Evolutionary conservation across 1,140 invertebrate genomes (phyloP), one percentile per base, ranked within the genome.

Genomic region (Diprion similis): DNA sequence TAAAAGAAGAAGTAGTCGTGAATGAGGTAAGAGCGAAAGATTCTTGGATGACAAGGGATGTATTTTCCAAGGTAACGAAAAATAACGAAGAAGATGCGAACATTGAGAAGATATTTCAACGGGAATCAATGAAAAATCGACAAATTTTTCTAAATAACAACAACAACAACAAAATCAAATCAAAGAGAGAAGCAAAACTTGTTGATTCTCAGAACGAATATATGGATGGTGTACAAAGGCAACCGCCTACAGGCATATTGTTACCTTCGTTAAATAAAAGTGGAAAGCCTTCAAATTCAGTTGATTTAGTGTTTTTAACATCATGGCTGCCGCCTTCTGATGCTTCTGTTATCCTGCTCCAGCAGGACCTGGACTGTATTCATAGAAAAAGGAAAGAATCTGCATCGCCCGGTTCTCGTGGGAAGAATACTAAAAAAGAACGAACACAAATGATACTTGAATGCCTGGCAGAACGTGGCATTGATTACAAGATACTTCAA

Each of bases 271-370:
- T 90, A 18, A 70, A 79, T 18, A 79, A 81, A 70, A 79, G 83
- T 46, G 73, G 59, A 10, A 77, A 78, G 68, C 83, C 81, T 76
- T 59, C 51, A 6, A 59, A 59, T 13, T 79, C 88, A 7, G 78
- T 90, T 13, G 90, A 91, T 82, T 71, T 91, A 13, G 78, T 91
- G 37, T 90, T 91, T 74, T 83, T 90, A 10, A 91, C 89, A 46
- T 90, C 89, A 77, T 91, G 89, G 90, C 76, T 89, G 66, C 88
- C 89, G 15, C 73, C 88, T 0, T 86, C 86, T 68, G 80, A 84
- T 8, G 78, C 82, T 17, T 80, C 87, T 1, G 75, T 88, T 47
- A 80, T 89, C 68, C 74, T 90, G 9, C 45, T 89, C 10, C 83
- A 88, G 66, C 80, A 85, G 68, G 89, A 91, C 77, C 81, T 89